These are phyloP conservation scores for Scaptomyza hsui DNA, from an alignment of 1,140 invertebrate species.

Conservation along the genomic window DNA sequence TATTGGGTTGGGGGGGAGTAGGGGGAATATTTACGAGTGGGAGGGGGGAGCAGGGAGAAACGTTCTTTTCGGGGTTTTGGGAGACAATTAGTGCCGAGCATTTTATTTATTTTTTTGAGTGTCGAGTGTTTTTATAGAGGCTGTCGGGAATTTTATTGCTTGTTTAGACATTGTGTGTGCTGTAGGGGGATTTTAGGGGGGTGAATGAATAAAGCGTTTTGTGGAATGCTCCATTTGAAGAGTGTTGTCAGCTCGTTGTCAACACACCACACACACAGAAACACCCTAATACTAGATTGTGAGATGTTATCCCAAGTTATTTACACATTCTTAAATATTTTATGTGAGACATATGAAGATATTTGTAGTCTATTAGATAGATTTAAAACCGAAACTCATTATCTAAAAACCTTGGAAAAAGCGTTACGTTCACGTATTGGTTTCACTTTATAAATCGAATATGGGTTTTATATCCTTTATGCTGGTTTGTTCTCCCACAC, in stretches of 20 bases:
- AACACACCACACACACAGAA: slow-evolving; percentile 30
- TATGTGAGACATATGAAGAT: neutral
- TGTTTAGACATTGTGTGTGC: slow-evolving; percentile 34
- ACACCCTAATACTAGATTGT: neutral
- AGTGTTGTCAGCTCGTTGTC: slow-evolving; percentile 46
- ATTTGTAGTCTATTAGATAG: no score
- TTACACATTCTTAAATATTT: neutral
- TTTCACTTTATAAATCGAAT: neutral
- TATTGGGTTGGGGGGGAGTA: neutral
- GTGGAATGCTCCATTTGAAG: slow-evolving; percentile 22
- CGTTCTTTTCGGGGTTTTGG: slow-evolving; percentile 33
- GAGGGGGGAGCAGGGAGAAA: slow-evolving; percentile 9
- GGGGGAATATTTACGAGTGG: slow-evolving; percentile 21
- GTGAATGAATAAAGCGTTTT: slow-evolving; percentile 26
- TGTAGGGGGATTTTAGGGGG: neutral
- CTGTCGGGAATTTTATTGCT: slow-evolving; percentile 72
- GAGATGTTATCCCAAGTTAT: neutral
- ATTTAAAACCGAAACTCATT: no score
- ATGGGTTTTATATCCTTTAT: neutral
- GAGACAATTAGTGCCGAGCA: slow-evolving; percentile 72
- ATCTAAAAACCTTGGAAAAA: no score
- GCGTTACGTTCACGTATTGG: neutral
- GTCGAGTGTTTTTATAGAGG: slow-evolving; percentile 54
- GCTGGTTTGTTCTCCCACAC: neutral
- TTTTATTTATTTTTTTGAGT: slow-evolving; percentile 45